A percentile compares a stretch with the other conserved stretches of the same genome.
Conservation (phyloP, 2,888 invertebrate genomes). For the Operophtera brumata region DNA sequence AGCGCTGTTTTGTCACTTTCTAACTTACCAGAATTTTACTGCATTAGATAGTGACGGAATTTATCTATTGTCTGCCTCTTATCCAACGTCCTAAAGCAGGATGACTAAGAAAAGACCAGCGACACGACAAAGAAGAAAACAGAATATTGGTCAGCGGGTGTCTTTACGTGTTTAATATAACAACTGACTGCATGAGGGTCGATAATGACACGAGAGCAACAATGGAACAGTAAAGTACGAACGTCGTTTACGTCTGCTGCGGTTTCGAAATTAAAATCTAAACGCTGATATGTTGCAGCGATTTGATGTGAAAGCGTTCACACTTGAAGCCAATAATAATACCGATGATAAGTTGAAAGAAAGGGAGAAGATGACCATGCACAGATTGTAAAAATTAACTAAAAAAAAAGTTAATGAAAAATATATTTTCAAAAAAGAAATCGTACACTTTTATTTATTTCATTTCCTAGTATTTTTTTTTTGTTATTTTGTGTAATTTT, state of each 20-base stretch:
- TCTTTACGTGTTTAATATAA: slow-evolving; percentile 26
- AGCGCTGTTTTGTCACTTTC: too few species aligned
- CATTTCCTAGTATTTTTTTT: too few species aligned
- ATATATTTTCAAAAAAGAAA: too few species aligned
- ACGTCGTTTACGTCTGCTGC: slow-evolving; percentile 72
- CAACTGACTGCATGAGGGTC: slow-evolving; percentile 40
- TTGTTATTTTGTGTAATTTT: too few species aligned
- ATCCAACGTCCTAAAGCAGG: background rate
- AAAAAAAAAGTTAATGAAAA: too few species aligned
- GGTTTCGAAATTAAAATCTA: slow-evolving; percentile 81
- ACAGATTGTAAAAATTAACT: too few species aligned
- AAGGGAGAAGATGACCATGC: too few species aligned
- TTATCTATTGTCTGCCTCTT: too few species aligned
- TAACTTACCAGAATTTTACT: too few species aligned
- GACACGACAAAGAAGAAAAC: slow-evolving; percentile 1
- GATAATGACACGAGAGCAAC: slow-evolving; percentile 55
- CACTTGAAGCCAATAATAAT: background rate
- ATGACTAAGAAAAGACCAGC: background rate
- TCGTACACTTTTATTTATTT: too few species aligned
- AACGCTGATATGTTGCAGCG: slow-evolving; percentile 51
- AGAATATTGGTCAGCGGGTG: slow-evolving; percentile 13
- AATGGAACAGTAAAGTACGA: slow-evolving; percentile 76
- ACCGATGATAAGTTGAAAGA: too few species aligned
- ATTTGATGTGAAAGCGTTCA: slow-evolving; percentile 25
- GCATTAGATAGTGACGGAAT: too few species aligned